phyloP scores from a whole-genome alignment of 35 echinoderm and acorn worm genomes.

The Diadema setosum region DNA sequence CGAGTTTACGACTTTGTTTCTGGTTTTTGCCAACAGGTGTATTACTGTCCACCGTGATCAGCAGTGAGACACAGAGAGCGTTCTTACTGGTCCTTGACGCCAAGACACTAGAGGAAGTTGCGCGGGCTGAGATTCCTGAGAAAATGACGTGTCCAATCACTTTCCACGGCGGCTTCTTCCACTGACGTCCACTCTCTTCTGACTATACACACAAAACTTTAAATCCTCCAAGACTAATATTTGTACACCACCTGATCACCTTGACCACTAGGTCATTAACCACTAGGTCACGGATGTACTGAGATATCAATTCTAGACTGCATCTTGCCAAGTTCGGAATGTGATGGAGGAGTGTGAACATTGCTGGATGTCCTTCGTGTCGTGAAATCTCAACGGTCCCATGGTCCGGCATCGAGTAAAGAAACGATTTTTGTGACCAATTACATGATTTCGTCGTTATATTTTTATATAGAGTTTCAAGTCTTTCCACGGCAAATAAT shows the following conservation, averaged over 20 bases:
- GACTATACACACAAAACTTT: neutral
- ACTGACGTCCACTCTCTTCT: neutral
- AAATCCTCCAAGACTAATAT: neutral
- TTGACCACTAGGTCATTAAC: neutral
- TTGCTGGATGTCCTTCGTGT: neutral
- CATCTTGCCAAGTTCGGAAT: neutral
- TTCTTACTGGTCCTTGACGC: conserved; percentile 89
- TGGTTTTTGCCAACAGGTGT: conserved; percentile 58
- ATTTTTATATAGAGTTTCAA: too few species aligned
- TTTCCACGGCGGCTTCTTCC: conserved; percentile 79
- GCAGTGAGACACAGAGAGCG: conserved; percentile 45
- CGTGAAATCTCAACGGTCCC: too few species aligned
- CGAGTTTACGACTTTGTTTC: neutral
- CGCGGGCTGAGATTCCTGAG: conserved; percentile 68
- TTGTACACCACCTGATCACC: neutral
- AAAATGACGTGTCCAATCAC: conserved; percentile 73
- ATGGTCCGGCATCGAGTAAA: too few species aligned
- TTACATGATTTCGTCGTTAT: too few species aligned
- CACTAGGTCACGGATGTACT: neutral
- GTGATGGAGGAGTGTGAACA: neutral
- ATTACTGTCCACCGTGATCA: conserved; percentile 79
- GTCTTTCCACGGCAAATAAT: too few species aligned
- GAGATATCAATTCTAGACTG: neutral
- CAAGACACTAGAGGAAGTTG: conserved; percentile 72
- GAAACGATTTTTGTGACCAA: too few species aligned